Conservation (phyloP, 2,888 invertebrate genomes). For the Platycnemis pennipes region DNA sequence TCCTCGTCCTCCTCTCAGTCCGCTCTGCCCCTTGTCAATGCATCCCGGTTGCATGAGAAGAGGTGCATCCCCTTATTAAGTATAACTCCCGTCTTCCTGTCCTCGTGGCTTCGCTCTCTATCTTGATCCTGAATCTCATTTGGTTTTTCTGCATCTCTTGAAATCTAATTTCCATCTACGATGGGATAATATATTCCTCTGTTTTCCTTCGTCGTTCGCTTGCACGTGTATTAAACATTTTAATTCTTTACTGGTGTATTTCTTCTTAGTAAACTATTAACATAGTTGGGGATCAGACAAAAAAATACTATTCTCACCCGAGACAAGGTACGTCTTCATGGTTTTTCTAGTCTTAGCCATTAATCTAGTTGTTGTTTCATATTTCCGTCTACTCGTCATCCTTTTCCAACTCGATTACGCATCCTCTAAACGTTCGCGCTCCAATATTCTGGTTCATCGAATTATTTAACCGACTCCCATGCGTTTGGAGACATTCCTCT, state of each 20-base stretch:
- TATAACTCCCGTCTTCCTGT: slow-evolving; percentile 15
- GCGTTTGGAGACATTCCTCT: background rate
- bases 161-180: slow-evolving; percentile 2
- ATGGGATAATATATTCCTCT: background rate
- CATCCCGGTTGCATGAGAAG: background rate
- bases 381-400: background rate
- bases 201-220: background rate
- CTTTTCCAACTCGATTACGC: background rate
- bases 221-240: background rate
- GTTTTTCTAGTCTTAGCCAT: background rate
- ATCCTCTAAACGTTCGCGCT: background rate
- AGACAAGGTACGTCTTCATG: background rate
- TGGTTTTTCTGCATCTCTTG: background rate
- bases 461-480: background rate
- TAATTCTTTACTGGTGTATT: background rate
- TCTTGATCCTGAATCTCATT: background rate
- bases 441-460: background rate
- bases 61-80: slow-evolving; percentile 27
- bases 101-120: background rate
- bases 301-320: background rate
- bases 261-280: background rate
- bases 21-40: background rate
- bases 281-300: background rate
- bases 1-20: background rate
- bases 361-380: no score